Percentiles rank a stretch among this genome's conserved stretches.
Conservation (phyloP, 2,113 vertebrate genomes). For the Panthera tigris region DNA sequence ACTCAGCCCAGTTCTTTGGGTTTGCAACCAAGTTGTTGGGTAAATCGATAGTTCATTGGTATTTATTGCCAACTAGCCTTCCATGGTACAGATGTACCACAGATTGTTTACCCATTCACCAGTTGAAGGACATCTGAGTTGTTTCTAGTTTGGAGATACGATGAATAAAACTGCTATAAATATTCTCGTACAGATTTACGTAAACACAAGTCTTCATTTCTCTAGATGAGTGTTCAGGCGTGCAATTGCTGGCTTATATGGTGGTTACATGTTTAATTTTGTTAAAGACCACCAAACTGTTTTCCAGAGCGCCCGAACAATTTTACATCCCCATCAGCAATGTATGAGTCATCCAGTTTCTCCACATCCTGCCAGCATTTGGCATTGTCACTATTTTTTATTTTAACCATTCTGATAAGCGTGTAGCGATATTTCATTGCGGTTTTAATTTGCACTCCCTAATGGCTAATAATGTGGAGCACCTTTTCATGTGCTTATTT, state of each 20-base stretch:
- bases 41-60: neutral
- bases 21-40: neutral
- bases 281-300: neutral
- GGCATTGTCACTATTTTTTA: conserved; percentile 35
- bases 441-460: conserved; percentile 56
- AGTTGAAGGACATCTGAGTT: neutral
- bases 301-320: conserved; percentile 21
- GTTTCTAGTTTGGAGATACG: neutral
- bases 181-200: neutral
- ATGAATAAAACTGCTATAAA: neutral
- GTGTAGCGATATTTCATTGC: neutral
- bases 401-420: conserved; percentile 43
- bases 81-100: neutral
- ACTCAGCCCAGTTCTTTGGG: neutral
- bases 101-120: neutral
- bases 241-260: neutral
- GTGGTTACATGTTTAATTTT: neutral
- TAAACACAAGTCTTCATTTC: neutral
- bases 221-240: neutral
- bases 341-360: neutral
- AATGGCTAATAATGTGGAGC: conserved; percentile 28
- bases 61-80: neutral
- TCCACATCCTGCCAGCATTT: conserved; percentile 16
- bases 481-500: conserved; percentile 49
- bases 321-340: neutral